These are phyloP conservation scores for Osmerus eperlanus DNA, from an alignment of 2,113 vertebrate genomes.

Conservation along the genomic window DNA sequence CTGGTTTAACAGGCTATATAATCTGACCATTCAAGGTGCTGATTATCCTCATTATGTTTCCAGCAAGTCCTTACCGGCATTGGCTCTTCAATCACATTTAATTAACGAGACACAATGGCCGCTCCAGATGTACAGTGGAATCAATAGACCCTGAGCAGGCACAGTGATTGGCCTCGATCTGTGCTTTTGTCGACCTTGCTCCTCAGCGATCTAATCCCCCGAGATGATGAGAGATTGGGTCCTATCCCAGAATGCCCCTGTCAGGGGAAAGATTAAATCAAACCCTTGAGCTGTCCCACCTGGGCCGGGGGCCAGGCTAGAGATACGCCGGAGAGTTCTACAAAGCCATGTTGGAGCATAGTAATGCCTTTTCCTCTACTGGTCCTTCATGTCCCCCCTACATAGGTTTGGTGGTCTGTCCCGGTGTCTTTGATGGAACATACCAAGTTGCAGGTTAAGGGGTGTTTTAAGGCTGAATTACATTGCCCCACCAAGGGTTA, in stretches of 20 bases:
- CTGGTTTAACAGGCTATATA: conserved; percentile 26
- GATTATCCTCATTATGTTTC: conserved; percentile 30
- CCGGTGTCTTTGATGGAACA: conserved; percentile 25
- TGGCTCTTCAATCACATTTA: conserved; percentile 36
- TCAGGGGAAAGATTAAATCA: conserved; percentile 53
- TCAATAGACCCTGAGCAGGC: conserved; percentile 22
- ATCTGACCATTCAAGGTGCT: conserved; percentile 16
- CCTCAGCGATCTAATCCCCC: conserved; percentile 49
- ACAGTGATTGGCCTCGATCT: conserved; percentile 22
- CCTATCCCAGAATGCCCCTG: conserved; percentile 30
- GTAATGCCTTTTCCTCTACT: conserved; percentile 21
- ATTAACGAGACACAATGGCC: conserved; percentile 36
- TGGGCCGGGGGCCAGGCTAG: conserved; percentile 44
- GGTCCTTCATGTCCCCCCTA: conserved; percentile 23
- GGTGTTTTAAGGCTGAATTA: conserved; percentile 3
- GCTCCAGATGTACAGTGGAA: conserved; percentile 11
- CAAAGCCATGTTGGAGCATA: conserved; percentile 26
- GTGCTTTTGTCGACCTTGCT: conserved; percentile 42
- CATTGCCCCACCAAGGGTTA: not conserved
- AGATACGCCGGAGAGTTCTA: conserved; percentile 32
- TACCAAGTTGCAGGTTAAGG: conserved; percentile 16
- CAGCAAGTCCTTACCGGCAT: conserved; percentile 11
- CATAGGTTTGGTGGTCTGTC: conserved; percentile 12
- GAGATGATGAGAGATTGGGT: conserved; percentile 53
- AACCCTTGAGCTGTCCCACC: conserved; percentile 44